Evolutionary conservation across 2,113 vertebrate genomes (phyloP).

Genomic region (Lagopus leucura): DNA sequence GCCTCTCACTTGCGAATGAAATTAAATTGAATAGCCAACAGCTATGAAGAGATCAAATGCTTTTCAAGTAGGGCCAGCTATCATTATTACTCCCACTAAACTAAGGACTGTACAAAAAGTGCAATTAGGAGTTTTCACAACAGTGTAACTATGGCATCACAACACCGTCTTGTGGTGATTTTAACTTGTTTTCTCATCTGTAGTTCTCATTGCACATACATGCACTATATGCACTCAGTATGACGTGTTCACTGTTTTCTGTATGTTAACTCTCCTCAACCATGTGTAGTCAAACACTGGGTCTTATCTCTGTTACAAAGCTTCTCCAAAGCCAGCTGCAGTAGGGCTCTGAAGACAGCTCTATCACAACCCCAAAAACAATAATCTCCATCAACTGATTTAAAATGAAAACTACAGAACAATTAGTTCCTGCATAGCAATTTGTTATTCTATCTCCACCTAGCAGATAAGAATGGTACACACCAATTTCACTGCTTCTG

Average conservation of each 20-base stretch:
- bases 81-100: background rate
- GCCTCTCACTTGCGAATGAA: background rate
- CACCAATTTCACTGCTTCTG: background rate
- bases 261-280: background rate
- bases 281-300: background rate
- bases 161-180: background rate
- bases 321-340: background rate
- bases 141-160: background rate
- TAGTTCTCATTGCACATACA: background rate
- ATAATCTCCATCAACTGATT: background rate
- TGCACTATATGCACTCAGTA: background rate
- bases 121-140: background rate
- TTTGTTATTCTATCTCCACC: background rate
- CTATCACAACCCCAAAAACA: background rate
- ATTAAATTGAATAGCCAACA: background rate
- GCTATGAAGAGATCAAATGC: background rate
- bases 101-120: background rate
- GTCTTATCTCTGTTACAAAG: background rate
- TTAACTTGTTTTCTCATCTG: background rate
- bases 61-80: background rate
- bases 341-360: background rate
- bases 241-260: accelerated
- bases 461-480: background rate
- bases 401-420: background rate
- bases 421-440: background rate